phyloP scores from a whole-genome alignment of 2,113 vertebrate species.

The Felis chaus region DNA sequence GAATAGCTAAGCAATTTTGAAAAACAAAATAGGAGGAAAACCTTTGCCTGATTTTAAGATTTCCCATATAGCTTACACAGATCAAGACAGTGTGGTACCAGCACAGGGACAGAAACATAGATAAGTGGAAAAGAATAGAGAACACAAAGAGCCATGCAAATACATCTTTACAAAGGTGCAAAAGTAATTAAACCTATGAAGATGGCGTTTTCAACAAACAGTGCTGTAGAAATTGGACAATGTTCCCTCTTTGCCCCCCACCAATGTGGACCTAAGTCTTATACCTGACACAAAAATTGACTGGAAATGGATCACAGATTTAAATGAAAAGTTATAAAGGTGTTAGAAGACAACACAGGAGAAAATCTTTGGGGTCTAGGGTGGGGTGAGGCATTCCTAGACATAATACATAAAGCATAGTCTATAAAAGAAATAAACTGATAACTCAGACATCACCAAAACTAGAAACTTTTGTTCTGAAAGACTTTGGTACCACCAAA shows the following conservation, averaged over 20 bases:
- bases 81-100: not conserved
- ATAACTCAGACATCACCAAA: not conserved
- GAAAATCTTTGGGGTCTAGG: not conserved
- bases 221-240: not conserved
- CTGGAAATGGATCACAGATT: not conserved
- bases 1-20: not conserved
- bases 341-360: not conserved
- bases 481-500: not conserved
- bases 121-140: not conserved
- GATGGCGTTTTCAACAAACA: not conserved
- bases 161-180: not conserved
- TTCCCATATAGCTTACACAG: not conserved
- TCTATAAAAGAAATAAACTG: not conserved
- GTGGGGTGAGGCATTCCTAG: not conserved
- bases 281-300: not conserved
- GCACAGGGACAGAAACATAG: not conserved
- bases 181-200: not conserved
- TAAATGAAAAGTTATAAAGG: not conserved
- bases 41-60: not conserved
- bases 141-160: not conserved
- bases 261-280: not conserved
- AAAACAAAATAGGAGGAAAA: not conserved
- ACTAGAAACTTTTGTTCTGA: not conserved
- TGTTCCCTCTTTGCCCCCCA: not conserved
- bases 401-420: not conserved